Base-by-base conservation (phyloP, 2,113 vertebrate species). In the Dissostichus mawsoni region DNA sequence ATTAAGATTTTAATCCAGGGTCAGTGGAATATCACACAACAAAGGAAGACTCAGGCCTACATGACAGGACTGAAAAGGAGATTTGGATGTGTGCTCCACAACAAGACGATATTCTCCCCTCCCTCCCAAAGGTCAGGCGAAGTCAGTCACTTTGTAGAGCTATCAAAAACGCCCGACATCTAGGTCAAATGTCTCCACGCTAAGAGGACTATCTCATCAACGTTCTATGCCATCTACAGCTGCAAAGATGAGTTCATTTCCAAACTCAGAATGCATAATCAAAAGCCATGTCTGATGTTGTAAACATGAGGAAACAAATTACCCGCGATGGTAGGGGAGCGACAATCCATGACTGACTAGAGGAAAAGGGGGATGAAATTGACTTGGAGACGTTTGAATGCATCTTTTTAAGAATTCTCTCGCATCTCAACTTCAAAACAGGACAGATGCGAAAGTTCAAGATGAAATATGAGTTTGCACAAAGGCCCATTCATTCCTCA, bases 1-100 rank as follows among this genome's bases (percentile, higher is more conserved):
- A 94, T 94, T 94, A 92, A 87, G 91, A 93, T 93, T 93, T 94
- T 88, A 93, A 93, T 94, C 91, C 90, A 80, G 82, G 82, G 78
- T 90, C 89, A 89, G 86, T 70, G 70, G 78, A 87, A 87, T 91
- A 80, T 59, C 47, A 50, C 78, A 68, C 73, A 81, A 88, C 86
- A 86, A 87, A 89, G 77, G 58, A 70, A 84, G 86, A 89, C 58
- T 74, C 72, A 74, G 76, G 52, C 86, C 70, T 62, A 87, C 78
- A 82, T 84, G 83, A 68, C 45, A 33, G 55, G 57, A 48, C 51
- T 73, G 65, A 73, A 85, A 78, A 72, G 57, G 29, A 64, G 70
- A 82, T 68, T 44, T 80, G 84, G 59, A 82, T 81, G 75, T 79
- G 56, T 1, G 7, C 80, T 79, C 18, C 57, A 80, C 29, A 77